A percentile compares a stretch with the other conserved stretches of the same genome.
These are phyloP conservation scores for Pyrrhosoma nymphula DNA, from an alignment of 2,888 invertebrate species.

Conservation along the genomic window DNA sequence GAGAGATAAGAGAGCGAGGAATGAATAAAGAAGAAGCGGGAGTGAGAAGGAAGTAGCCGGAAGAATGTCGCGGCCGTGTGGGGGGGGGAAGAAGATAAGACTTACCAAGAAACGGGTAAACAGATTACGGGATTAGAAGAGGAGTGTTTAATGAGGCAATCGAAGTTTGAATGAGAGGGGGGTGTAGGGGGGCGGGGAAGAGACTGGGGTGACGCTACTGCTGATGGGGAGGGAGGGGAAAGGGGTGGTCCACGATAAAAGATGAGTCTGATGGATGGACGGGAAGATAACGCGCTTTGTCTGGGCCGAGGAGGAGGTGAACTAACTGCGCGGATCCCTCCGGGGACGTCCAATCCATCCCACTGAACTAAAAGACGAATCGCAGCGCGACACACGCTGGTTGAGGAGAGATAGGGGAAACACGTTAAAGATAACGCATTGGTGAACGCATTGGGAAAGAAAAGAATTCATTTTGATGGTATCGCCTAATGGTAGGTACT, in stretches of 20 bases:
- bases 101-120: neutral
- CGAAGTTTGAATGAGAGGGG: neutral
- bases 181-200: neutral
- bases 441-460: neutral
- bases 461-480: neutral
- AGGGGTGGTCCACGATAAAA: neutral
- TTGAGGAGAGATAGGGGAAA: neutral
- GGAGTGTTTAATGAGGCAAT: constrained; percentile 31
- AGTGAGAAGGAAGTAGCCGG: neutral
- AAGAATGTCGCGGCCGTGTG: neutral
- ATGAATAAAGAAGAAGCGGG: neutral
- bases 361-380: neutral
- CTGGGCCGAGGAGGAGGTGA: neutral
- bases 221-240: neutral
- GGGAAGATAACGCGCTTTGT: neutral
- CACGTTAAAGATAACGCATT: neutral
- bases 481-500: neutral
- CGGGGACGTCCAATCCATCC: neutral
- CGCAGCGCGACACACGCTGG: neutral
- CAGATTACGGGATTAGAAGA: neutral
- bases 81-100: neutral
- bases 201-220: neutral
- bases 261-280: neutral
- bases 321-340: neutral
- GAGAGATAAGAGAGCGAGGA: too few relatives aligned